Base-by-base conservation (phyloP, 1,140 invertebrate genomes). In the Bemisia tabaci region DNA sequence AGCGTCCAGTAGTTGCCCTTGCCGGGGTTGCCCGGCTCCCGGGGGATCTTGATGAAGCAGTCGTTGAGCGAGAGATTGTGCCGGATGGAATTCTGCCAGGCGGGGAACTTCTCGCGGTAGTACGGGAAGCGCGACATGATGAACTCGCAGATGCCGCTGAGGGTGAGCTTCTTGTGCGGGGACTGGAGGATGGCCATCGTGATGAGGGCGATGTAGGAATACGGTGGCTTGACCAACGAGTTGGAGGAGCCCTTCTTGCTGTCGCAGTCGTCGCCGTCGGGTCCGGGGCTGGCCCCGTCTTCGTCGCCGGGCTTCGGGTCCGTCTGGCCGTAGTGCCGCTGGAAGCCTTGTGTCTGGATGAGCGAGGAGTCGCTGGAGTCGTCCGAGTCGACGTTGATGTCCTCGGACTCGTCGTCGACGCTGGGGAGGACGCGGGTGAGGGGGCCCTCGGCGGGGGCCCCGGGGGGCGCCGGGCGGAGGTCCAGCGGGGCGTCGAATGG, bases 1-100 rank as follows among this genome's bases (percentile, higher is more conserved):
- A 99, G 77, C 0, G 95, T 96, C 97, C 97, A 99, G 78, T 98
- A 99, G 75, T 98, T 99, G 0, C 97, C 97, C 74, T 99, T 99
- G 0, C 95, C 95, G 0, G 97, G 97, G 75, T 99, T 98, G 0
- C 95, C 96, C 0, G 96, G 95, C 76, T 98, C 96, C 2, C 97
- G 81, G 0, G 97, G 94, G 60, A 99, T 95, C 79, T 99, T 99
- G 22, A 99, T 91, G 78, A 99, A 99, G 75, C 97, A 99, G 77
- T 99, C 97, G 79, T 99, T 99, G 58, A 99, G 79, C 12, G 91
- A 95, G 17, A 99, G 80, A 78, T 99, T 99, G 79, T 99, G 96
- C 61, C 96, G 82, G 70, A 98, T 98, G 1, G 91, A 94, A 77
- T 98, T 98, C 77, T 95, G 93, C 94, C 94, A 95, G 2, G 91